Base-by-base conservation (phyloP, 2,113 vertebrate genomes). In the Bothrops jararaca region DNA sequence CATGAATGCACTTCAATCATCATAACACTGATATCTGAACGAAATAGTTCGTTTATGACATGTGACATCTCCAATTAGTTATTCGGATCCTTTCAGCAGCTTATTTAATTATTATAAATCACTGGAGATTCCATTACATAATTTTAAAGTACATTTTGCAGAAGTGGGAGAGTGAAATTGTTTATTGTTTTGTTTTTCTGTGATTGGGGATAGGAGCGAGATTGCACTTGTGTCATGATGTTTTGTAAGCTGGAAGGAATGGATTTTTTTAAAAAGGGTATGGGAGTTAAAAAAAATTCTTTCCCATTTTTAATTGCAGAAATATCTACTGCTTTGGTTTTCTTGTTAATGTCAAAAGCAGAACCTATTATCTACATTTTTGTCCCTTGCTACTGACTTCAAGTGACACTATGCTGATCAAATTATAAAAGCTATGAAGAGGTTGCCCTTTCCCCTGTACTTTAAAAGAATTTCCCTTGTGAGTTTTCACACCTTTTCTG, bases 41-140 rank as follows among this genome's bases (percentile, higher is more conserved):
- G 87, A 92, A 58, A 96, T 95, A 88, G 94, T 93, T 42, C 0
- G 34, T 94, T 94, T 93, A 93, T 94, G 94, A 92, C 88, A 95
- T 91, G 90, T 96, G 92, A 94, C 93, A 90, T 0, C 48, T 93
- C 96, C 89, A 96, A 93, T 95, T 95, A 93, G 54, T 91, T 94
- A 94, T 94, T 95, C 29, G n/a, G 88, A 93, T 96, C 92, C 92
- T 92, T 96, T 96, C 94, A 96, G 91, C 87, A 95, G 89, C 90
- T 88, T 80, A 92, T 64, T 80, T 93, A 92, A 93, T 95, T 93
- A 48, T 94, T 96, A 93, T 93, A 96, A 94, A 92, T 58, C 60
- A 85, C 69, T 91, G 95, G 45, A 0, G 1, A 88, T 95, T 96
- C 93, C 92, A 96, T 95, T 95, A 94, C 93, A 93, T 96, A 97